Evolutionary conservation across 2,113 vertebrate species (phyloP).

Genomic region (Orthonyx spaldingii): DNA sequence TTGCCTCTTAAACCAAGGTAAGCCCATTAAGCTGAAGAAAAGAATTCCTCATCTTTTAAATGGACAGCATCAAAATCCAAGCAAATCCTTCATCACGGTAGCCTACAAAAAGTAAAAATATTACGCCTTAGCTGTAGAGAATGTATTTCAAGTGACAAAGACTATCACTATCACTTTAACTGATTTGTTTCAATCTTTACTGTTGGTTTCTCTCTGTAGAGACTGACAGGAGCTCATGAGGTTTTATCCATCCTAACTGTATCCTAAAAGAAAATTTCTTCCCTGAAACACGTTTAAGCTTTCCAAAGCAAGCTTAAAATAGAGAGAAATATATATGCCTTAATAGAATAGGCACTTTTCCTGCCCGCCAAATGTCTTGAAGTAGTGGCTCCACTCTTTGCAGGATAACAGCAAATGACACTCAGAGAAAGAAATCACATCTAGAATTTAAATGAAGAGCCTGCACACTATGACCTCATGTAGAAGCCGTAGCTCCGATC

Average conservation of each 20-base stretch:
- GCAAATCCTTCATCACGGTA: background rate
- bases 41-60: background rate
- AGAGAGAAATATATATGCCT: background rate
- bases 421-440: background rate
- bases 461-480: background rate
- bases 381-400: background rate
- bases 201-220: background rate
- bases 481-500: background rate
- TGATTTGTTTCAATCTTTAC: background rate
- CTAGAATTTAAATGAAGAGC: background rate
- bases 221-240: background rate
- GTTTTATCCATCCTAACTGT: background rate
- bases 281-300: background rate
- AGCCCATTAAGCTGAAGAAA: background rate
- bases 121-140: background rate
- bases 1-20: background rate
- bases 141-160: background rate
- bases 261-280: background rate
- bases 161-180: background rate
- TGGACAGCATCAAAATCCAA: background rate
- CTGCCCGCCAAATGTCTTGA: background rate
- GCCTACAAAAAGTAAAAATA: background rate
- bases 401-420: background rate
- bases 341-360: background rate
- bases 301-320: background rate